Evolutionary conservation across 2,888 invertebrate species (phyloP), one percentile per base, ranked within the genome.

Genomic region (Pterostichus madidus): DNA sequence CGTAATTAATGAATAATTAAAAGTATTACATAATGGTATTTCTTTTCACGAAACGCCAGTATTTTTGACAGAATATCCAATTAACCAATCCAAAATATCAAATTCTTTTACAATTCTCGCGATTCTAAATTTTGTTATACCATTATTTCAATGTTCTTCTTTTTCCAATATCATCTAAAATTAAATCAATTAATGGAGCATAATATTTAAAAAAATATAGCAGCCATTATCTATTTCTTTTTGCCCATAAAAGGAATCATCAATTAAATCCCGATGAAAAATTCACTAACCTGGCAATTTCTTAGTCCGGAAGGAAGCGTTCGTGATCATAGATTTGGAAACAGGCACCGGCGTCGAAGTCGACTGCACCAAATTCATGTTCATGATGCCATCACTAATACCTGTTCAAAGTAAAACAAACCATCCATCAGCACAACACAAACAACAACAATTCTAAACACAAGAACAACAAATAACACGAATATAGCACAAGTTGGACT

Each of bases 271-370:
- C n/a, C n/a, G 39, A 39, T 39, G 39, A 7, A 8, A 39, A 13
- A 35, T 64, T 3, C 1, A 7, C 35, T 77, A 91, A 96, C 96
- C 96, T 91, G 99, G 99, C 87, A 99, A 92, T 90, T 98, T 98
- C 91, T 97, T 98, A 85, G 98, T 97, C 85, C 98, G 94, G 91
- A 99, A 98, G 86, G 99, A 99, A 85, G 99, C 99, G 91, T 99
- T 99, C 44, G 99, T 99, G 85, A 99, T 98, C 95, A 98, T 97
- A 7, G 97, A 96, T 90, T 98, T 98, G 0, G 96, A 95, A 87
- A 96, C 94, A 2, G 94, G 94, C n/a, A 94, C 93, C 2, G 94
- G 94, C 17, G 93, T 94, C 15, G 95, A 94, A 5, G 94, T 93
- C 0, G 95, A 94, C 76, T 96, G 89, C 0, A 96, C 95, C 77